These are phyloP conservation scores for Temnothorax nylanderi DNA, from an alignment of 1,140 invertebrate species.

Conservation along the genomic window DNA sequence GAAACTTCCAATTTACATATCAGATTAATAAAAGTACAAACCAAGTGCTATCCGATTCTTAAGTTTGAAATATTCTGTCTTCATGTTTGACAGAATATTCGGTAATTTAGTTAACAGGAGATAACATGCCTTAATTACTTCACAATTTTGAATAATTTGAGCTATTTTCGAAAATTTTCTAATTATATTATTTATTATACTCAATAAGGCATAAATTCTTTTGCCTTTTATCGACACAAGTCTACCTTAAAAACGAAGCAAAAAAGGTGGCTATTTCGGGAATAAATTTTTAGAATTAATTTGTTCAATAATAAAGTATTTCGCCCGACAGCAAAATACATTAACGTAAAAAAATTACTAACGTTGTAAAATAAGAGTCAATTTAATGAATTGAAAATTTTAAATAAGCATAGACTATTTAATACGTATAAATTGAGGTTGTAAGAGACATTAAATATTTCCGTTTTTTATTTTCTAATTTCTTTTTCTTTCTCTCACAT, in stretches of 20 bases:
- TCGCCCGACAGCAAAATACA: not conserved
- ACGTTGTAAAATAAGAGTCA: not conserved
- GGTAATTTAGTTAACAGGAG: not conserved
- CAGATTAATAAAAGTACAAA: conserved; percentile 16
- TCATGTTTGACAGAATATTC: not conserved
- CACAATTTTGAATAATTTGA: not conserved
- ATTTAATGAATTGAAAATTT: not conserved
- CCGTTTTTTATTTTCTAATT: too few relatives aligned
- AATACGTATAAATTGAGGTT: not conserved
- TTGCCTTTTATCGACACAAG: not conserved
- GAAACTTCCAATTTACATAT: conserved; percentile 39
- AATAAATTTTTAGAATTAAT: not conserved
- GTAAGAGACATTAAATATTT: too few relatives aligned
- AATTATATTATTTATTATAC: not conserved
- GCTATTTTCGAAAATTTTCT: not conserved
- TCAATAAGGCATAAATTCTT: not conserved
- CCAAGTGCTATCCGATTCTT: not conserved
- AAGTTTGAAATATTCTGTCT: not conserved
- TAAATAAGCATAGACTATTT: not conserved
- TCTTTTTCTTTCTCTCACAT: not conserved
- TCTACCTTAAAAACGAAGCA: not conserved
- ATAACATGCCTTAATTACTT: not conserved
- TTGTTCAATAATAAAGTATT: not conserved
- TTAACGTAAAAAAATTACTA: not conserved
- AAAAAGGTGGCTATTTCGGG: not conserved